Evolutionary conservation across 2,888 invertebrate genomes (phyloP).

Genomic region (Gerris lacustris): DNA sequence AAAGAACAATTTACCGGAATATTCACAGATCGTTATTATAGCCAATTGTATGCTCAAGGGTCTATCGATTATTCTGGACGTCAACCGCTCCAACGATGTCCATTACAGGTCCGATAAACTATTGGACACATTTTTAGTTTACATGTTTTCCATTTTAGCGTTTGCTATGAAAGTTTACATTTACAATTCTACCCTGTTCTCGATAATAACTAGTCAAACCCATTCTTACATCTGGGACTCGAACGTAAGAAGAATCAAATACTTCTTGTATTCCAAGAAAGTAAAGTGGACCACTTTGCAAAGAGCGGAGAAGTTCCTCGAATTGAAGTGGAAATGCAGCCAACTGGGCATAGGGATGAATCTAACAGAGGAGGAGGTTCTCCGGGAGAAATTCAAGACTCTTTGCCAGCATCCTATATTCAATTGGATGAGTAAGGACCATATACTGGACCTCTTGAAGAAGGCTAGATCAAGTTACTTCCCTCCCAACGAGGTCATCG

Average conservation of each 20-base stretch:
- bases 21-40: not conserved
- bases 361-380: not conserved
- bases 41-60: not conserved
- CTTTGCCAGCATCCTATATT: not conserved
- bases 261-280: not conserved
- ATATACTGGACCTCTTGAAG: not conserved
- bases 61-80: not conserved
- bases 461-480: not conserved
- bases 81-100: not conserved
- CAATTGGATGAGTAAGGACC: not conserved
- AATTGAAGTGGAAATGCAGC: not conserved
- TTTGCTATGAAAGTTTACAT: not conserved
- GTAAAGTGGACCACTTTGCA: not conserved
- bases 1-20: not conserved
- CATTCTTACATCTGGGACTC: not conserved
- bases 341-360: not conserved
- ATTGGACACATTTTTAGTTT: not conserved
- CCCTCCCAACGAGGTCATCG: not conserved
- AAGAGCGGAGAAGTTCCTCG: not conserved
- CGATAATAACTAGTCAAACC: not conserved
- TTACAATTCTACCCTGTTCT: not conserved
- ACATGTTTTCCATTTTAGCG: not conserved
- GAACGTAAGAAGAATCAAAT: not conserved
- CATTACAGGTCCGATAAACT: not conserved
- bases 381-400: not conserved